Evolutionary conservation across 1,140 invertebrate genomes (phyloP).

Genomic region (Drosophila kikkawai): DNA sequence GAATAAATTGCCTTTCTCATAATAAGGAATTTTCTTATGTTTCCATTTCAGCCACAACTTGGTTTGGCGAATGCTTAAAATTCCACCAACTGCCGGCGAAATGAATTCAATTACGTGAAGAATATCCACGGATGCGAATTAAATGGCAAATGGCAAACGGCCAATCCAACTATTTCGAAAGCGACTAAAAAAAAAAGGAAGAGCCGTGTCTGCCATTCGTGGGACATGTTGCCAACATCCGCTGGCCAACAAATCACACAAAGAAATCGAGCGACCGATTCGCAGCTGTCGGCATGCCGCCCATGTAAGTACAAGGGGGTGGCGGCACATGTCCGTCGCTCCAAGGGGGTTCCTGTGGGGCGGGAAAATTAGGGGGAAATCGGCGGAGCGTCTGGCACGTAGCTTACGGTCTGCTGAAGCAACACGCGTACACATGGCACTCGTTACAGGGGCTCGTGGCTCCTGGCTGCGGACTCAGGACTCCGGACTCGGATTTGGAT

Average conservation of each 20-base stretch:
- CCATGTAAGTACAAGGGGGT: constrained; percentile 17
- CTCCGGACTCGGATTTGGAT: background rate
- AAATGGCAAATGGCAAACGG: constrained; percentile 53
- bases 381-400: constrained; percentile 51
- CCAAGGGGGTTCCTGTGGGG: background rate
- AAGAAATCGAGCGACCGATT: constrained; percentile 40
- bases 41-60: constrained; percentile 22
- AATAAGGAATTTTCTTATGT: constrained; percentile 20
- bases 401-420: constrained; percentile 67
- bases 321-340: constrained; percentile 18
- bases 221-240: constrained; percentile 71
- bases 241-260: constrained; percentile 70
- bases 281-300: constrained; percentile 47
- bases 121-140: constrained; percentile 30
- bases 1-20: constrained; percentile 42
- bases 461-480: background rate
- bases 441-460: constrained; percentile 26
- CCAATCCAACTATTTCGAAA: constrained; percentile 45
- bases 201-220: constrained; percentile 56
- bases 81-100: constrained; percentile 29
- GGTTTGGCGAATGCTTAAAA: constrained; percentile 13
- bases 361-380: constrained; percentile 6
- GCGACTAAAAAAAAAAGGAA: constrained; percentile 1
- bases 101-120: constrained; percentile 51
- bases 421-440: constrained; percentile 57